phyloP scores from a whole-genome alignment of 2,797 vertebrate genomes.

The Urosaurus nigricauda region DNA sequence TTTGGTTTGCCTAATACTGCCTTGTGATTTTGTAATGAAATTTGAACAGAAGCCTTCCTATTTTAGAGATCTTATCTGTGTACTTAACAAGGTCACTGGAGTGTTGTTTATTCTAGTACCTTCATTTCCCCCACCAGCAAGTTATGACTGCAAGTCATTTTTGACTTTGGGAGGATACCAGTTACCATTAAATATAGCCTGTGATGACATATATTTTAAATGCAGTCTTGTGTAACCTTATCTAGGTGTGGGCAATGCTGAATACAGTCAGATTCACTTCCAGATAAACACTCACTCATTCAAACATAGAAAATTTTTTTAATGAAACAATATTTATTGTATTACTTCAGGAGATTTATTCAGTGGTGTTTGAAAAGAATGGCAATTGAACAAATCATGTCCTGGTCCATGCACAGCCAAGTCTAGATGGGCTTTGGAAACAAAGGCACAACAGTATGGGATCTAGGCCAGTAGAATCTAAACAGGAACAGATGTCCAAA shows the following conservation, averaged over 20 bases:
- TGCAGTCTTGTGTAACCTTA: not conserved
- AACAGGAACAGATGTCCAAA: too few species aligned
- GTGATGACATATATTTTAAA: not conserved
- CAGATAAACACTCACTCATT: not conserved
- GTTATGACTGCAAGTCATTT: not conserved
- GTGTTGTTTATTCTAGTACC: not conserved
- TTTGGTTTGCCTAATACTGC: not conserved
- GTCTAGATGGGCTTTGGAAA: too few species aligned
- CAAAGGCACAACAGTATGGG: too few species aligned
- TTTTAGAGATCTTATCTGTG: not conserved
- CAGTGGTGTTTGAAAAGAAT: not conserved
- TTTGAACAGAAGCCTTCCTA: not conserved
- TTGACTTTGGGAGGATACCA: not conserved
- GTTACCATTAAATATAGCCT: not conserved
- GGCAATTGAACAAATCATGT: not conserved
- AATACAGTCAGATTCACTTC: not conserved
- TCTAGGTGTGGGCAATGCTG: not conserved
- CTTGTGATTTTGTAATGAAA: not conserved
- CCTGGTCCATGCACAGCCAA: too few species aligned
- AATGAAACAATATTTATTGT: not conserved
- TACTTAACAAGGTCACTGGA: not conserved
- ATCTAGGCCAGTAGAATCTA: too few species aligned
- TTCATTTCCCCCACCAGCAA: constrained; percentile 1
- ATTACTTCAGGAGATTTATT: too few species aligned
- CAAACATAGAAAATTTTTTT: not conserved